A percentile compares a stretch with the other conserved stretches of the same genome.
phyloP scores from a whole-genome alignment of 2,113 vertebrate genomes.

The Amphilophus citrinellus region DNA sequence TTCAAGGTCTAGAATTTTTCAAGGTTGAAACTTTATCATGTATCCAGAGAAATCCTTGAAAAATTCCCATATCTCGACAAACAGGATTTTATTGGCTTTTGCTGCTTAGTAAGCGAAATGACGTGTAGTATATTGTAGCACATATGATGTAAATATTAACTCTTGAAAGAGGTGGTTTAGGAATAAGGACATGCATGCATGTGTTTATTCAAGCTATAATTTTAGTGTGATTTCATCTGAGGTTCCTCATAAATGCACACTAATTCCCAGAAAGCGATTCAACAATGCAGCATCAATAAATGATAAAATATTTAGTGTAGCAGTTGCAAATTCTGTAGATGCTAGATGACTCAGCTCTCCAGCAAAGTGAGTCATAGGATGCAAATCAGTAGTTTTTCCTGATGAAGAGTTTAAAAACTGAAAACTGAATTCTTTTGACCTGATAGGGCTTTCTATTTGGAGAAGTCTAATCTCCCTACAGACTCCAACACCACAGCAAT shows the following conservation, averaged over 20 bases:
- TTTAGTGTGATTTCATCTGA: not conserved
- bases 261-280: slow-evolving; percentile 15
- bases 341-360: slow-evolving; percentile 50
- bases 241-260: not conserved
- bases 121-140: not conserved
- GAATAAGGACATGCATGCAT: not conserved
- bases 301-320: slow-evolving; percentile 10
- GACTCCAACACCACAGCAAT: slow-evolving; percentile 92
- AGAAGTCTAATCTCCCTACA: slow-evolving; percentile 93
- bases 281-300: slow-evolving; percentile 25
- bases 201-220: not conserved
- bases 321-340: slow-evolving; percentile 21
- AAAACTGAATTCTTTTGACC: slow-evolving; percentile 43
- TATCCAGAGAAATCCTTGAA: not conserved
- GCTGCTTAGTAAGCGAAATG: not conserved
- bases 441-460: slow-evolving; percentile 94
- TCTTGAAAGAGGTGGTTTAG: not conserved
- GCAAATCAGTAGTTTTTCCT: slow-evolving; percentile 9
- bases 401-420: slow-evolving; percentile 4
- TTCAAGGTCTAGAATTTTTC: slow-evolving; percentile 10
- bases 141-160: not conserved
- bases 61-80: not conserved
- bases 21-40: slow-evolving; percentile 20
- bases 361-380: slow-evolving; percentile 28
- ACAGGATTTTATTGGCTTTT: not conserved